Base-by-base conservation (phyloP, 2,888 invertebrate species). In the Pandemis heparana region DNA sequence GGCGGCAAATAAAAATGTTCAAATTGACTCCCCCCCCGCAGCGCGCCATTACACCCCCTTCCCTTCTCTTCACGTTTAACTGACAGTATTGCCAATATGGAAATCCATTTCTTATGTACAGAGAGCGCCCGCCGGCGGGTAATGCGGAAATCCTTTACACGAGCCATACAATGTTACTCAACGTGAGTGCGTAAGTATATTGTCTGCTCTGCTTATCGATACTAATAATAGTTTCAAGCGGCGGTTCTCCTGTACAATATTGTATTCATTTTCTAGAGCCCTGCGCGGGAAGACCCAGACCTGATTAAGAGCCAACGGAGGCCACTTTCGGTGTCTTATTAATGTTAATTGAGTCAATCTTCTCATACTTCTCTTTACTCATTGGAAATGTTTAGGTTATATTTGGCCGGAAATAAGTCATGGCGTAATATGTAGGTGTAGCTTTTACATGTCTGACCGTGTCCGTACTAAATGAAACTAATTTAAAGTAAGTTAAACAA, bases 1-100 rank as follows among this genome's bases (percentile, higher is more conserved):
- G 51, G 60, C 51, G 16, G 63, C 61, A 61, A 66, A 71, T 71
- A 71, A 71, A 71, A 71, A 66, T 32, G 39, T 53, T 43, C 43
- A 61, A 66, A 71, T 71, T 60, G 71, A 71, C 66, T 61, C 32
- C 48, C 60, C 12, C 12, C 38, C 14, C 38, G 2, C 16, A 10
- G 12, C 39, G 39, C 10, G 12, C 62, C 43, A 46, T 23, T 43
- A 41, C 56, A 23, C 38, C 66, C 41, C 6, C 53, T 53, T 4
- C 6, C 53, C 39, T 4, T 32, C 23, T 32, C 23, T 32, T 39
- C 53, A 23, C 41, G 66, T 56, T 66, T 51, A 62, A 70, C 69
- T 70, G 69, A 70, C 69, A 53, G 69, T 53, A 53, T 69, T 70
- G 69, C 69, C 69, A 70, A 70, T 70, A 70, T 70, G 69, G 41